Conservation (phyloP, 2,888 invertebrate species). For the Unio pictorum region DNA sequence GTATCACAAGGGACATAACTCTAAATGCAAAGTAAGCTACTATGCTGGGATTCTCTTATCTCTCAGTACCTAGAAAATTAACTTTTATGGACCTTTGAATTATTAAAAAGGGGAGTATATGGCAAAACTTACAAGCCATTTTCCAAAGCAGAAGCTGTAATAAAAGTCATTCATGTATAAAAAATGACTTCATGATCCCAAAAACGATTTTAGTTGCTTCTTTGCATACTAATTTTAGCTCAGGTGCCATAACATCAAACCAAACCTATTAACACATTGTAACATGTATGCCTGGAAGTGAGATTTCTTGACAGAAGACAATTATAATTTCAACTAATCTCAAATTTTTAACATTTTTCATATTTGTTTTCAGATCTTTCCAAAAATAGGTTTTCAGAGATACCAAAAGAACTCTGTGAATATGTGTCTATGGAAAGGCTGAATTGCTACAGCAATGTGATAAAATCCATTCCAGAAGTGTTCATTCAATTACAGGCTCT, state of each 20-base stretch:
- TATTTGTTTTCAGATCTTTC: constrained; percentile 81
- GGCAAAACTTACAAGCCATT: too few relatives aligned
- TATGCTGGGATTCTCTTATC: too few relatives aligned
- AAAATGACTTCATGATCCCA: too few relatives aligned
- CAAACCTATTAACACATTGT: not conserved
- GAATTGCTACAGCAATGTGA: constrained; percentile 91
- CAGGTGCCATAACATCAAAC: not conserved
- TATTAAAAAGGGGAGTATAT: too few relatives aligned
- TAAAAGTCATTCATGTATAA: too few relatives aligned
- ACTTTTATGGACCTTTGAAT: too few relatives aligned
- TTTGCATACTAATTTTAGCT: too few relatives aligned
- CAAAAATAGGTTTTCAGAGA: constrained; percentile 89
- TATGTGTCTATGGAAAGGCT: constrained; percentile 91
- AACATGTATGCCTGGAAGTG: not conserved
- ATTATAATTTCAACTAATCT: not conserved
- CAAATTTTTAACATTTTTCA: constrained; percentile 25
- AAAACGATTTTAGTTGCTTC: too few relatives aligned
- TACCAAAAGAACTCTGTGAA: constrained; percentile 90
- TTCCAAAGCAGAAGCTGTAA: too few relatives aligned
- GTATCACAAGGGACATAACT: too few relatives aligned
- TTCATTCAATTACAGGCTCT: constrained; percentile 88
- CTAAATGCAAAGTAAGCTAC: too few relatives aligned
- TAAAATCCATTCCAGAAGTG: constrained; percentile 88
- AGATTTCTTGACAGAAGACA: not conserved
- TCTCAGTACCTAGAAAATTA: too few relatives aligned